These are phyloP conservation scores for Lycodopsis pacificus DNA, from an alignment of 2,797 vertebrate species.

Conservation along the genomic window DNA sequence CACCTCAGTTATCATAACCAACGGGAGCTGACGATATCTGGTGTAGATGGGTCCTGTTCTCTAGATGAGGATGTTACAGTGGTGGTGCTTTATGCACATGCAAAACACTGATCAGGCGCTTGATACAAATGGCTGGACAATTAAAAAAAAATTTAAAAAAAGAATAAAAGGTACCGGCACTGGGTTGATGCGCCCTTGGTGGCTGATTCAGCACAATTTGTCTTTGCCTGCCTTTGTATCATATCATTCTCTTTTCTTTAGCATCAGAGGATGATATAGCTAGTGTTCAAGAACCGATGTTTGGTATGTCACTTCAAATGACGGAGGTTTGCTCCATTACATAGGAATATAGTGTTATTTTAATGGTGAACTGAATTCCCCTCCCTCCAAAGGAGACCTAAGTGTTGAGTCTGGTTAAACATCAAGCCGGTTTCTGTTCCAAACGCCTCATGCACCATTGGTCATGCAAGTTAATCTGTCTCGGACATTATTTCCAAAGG, in stretches of 20 bases:
- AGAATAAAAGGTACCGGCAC: constrained; percentile 42
- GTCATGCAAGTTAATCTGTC: constrained; percentile 77
- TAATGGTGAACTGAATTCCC: constrained; percentile 49
- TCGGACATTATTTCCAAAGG: constrained; percentile 73
- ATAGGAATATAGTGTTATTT: constrained; percentile 64
- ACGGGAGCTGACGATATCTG: constrained; percentile 92
- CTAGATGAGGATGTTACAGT: constrained; percentile 77
- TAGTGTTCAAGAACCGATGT: constrained; percentile 37
- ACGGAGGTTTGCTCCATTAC: constrained; percentile 51
- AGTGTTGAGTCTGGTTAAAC: constrained; percentile 74
- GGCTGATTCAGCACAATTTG: constrained; percentile 58
- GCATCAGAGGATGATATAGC: constrained; percentile 49
- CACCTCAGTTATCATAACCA: constrained; percentile 97
- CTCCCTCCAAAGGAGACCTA: constrained; percentile 48
- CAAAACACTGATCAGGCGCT: constrained; percentile 78
- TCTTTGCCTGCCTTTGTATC: constrained; percentile 51
- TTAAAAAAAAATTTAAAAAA: constrained; percentile 36
- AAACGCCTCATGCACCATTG: constrained; percentile 69
- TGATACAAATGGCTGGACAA: constrained; percentile 65
- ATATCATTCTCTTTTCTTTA: constrained; percentile 34
- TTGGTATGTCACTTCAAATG: constrained; percentile 31
- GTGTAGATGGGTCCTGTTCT: constrained; percentile 55
- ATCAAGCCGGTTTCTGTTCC: constrained; percentile 75
- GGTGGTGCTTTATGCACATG: constrained; percentile 73
- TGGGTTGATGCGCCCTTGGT: constrained; percentile 60